A percentile compares a stretch with the other conserved stretches of the same genome.
phyloP scores from a whole-genome alignment of 2,888 invertebrate genomes.

The Parasteatoda lunata region DNA sequence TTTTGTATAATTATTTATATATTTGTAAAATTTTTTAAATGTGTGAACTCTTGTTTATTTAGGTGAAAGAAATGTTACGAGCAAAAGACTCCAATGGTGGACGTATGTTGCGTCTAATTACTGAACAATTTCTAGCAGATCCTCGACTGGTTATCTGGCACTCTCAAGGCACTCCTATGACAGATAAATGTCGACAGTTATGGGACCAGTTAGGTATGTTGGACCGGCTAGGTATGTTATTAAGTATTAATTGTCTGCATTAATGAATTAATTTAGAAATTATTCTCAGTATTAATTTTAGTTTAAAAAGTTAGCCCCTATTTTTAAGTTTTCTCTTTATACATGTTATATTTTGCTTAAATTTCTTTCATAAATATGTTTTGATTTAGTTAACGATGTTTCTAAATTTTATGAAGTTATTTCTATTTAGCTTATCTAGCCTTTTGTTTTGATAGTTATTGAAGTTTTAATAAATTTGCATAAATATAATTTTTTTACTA shows the following conservation, averaged over 20 bases:
- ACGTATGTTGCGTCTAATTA: conserved; percentile 87
- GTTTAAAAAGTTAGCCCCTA: no score
- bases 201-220: conserved; percentile 86
- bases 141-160: conserved; percentile 84
- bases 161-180: conserved; percentile 87
- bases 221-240: conserved; percentile 81
- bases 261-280: background rate
- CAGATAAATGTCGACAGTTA: conserved; percentile 87
- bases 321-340: no score
- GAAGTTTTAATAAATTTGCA: no score
- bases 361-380: no score
- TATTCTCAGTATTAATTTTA: background rate
- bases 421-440: no score
- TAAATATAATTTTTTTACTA: no score
- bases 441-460: no score
- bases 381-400: no score
- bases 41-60: conserved; percentile 1
- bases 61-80: conserved; percentile 89
- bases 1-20: background rate
- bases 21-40: background rate
- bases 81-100: conserved; percentile 90
- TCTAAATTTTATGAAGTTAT: no score
- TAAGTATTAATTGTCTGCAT: background rate
- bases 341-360: no score
- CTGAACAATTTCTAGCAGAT: conserved; percentile 89